Evolutionary conservation across 2,113 vertebrate species (phyloP).

Genomic region (Heliornis fulica): DNA sequence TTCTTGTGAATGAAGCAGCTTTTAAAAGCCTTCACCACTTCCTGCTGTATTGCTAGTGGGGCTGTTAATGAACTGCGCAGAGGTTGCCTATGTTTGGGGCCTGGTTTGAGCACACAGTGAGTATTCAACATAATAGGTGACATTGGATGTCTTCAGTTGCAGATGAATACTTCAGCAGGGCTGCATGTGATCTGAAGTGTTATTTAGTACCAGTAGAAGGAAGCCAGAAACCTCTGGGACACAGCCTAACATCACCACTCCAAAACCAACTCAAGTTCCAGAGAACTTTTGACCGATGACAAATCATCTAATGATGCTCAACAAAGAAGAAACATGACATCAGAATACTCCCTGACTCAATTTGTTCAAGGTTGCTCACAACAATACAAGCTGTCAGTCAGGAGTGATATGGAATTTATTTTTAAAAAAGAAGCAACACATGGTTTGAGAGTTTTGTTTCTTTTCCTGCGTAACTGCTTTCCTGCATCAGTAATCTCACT

Average conservation of each 20-base stretch:
- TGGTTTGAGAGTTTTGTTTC: not conserved
- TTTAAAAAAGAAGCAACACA: not conserved
- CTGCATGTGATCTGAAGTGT: not conserved
- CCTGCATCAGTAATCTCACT: not conserved
- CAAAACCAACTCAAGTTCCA: not conserved
- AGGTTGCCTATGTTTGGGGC: not conserved
- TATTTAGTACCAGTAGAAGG: not conserved
- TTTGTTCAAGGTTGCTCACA: not conserved
- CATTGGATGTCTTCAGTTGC: not conserved
- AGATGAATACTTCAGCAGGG: not conserved
- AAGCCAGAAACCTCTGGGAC: not conserved
- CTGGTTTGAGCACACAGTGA: not conserved
- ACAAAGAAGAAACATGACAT: not conserved
- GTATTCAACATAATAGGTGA: not conserved
- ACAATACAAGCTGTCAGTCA: not conserved
- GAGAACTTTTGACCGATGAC: not conserved
- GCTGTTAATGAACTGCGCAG: not conserved
- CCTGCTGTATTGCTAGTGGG: not conserved
- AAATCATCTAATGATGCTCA: not conserved
- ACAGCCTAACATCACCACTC: not conserved
- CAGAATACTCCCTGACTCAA: not conserved
- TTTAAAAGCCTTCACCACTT: not conserved
- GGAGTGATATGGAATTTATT: not conserved
- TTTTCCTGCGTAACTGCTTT: not conserved
- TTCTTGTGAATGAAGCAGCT: not conserved